Conservation (phyloP, 2,113 vertebrate species). For the Nothocercus julius region DNA sequence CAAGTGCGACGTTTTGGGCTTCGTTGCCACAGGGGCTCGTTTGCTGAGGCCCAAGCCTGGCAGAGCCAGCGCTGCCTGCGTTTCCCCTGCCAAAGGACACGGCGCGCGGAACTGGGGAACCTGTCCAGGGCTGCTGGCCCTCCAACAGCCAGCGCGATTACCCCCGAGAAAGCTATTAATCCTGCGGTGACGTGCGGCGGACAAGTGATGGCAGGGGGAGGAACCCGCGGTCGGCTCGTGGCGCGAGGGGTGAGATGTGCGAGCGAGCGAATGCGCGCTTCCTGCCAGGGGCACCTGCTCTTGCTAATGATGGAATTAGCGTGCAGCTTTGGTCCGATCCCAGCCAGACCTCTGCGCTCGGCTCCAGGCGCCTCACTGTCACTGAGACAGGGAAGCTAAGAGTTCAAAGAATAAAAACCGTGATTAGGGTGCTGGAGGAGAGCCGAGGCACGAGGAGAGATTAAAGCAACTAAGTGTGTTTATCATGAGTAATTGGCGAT, state of each 20-base stretch:
- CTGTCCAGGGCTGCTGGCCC: background rate
- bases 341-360: background rate
- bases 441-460: background rate
- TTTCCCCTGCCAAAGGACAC: background rate
- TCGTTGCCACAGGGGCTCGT: accelerated
- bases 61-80: background rate
- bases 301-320: constrained; percentile 17
- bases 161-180: constrained; percentile 32
- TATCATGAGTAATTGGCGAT: constrained; percentile 6
- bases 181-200: constrained; percentile 38
- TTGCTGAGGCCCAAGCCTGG: background rate
- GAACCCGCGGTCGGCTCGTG: background rate
- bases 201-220: background rate
- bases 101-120: background rate
- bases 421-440: background rate
- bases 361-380: background rate
- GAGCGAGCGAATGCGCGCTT: background rate
- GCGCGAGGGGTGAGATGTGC: background rate
- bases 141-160: constrained; percentile 29
- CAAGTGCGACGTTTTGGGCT: background rate
- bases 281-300: constrained; percentile 1
- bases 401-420: background rate
- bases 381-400: background rate
- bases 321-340: background rate
- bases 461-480: constrained; percentile 4